phyloP scores from a whole-genome alignment of 2,888 invertebrate genomes.

The Drosophila gaucha region DNA sequence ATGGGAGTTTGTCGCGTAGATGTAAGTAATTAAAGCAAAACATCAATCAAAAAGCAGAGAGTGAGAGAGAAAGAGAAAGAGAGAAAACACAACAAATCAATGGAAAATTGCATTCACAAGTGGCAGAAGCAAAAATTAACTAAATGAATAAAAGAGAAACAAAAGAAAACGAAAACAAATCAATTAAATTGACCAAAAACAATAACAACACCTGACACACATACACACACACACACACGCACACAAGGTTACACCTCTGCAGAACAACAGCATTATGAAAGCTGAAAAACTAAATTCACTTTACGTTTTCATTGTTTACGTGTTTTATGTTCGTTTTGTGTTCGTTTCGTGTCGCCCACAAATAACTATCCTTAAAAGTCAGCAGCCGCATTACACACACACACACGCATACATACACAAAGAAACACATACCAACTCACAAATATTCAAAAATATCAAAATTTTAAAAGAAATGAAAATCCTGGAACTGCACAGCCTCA shows the following conservation, averaged over 20 bases:
- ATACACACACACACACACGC: background rate
- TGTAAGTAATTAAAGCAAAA: constrained; percentile 71
- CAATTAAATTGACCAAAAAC: background rate
- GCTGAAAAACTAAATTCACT: constrained; percentile 17
- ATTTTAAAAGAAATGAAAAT: constrained; percentile 1
- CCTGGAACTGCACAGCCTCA: constrained; percentile 6
- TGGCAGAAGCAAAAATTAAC: constrained; percentile 5
- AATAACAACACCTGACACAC: background rate
- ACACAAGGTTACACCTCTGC: background rate
- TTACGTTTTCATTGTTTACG: constrained; percentile 50
- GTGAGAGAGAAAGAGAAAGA: background rate
- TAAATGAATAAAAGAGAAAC: background rate
- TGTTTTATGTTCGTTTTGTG: constrained; percentile 59
- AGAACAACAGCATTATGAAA: too few species aligned
- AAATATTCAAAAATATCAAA: background rate
- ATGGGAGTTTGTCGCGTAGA: constrained; percentile 82
- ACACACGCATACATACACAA: constrained; percentile 10
- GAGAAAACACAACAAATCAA: background rate
- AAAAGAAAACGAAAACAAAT: background rate
- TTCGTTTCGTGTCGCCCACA: constrained; percentile 60
- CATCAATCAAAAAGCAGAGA: constrained; percentile 6
- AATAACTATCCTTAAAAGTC: background rate
- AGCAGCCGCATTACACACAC: constrained; percentile 2
- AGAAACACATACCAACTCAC: background rate
- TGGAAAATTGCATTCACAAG: background rate